These are phyloP conservation scores for Papilio demoleus DNA, from an alignment of 2,888 invertebrate species.

Conservation along the genomic window DNA sequence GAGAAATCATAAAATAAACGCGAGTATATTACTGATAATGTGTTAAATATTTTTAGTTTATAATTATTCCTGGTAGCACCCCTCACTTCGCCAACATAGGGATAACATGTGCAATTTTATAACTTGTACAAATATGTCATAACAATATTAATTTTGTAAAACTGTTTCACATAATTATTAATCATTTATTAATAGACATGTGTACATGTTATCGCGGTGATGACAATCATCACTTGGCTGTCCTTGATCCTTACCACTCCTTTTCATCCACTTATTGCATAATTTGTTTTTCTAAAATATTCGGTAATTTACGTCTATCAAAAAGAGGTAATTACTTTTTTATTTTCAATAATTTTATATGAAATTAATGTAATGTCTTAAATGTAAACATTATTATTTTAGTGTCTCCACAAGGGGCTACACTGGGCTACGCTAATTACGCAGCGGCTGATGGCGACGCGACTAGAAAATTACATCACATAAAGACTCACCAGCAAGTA, in stretches of 20 bases:
- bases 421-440: slow-evolving; percentile 84
- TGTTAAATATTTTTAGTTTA: slow-evolving; percentile 83
- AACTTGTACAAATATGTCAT: slow-evolving; percentile 37
- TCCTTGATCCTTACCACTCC: slow-evolving; percentile 65
- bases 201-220: slow-evolving; percentile 79
- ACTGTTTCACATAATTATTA: slow-evolving; percentile 41
- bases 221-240: slow-evolving; percentile 70
- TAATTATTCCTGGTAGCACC: slow-evolving; percentile 85
- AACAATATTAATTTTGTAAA: slow-evolving; percentile 39
- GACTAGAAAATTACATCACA: slow-evolving; percentile 73
- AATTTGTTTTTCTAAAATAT: slow-evolving; percentile 28
- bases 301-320: slow-evolving; percentile 20
- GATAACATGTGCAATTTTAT: slow-evolving; percentile 76
- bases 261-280: slow-evolving; percentile 40
- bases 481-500: slow-evolving; percentile 80
- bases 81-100: slow-evolving; percentile 81
- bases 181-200: slow-evolving; percentile 45
- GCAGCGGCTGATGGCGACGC: slow-evolving; percentile 71
- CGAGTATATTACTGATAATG: slow-evolving; percentile 83
- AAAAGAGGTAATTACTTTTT: slow-evolving; percentile 38
- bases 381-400: slow-evolving; percentile 50
- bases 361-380: background rate
- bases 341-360: slow-evolving; percentile 6
- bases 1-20: slow-evolving; percentile 83
- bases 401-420: slow-evolving; percentile 82